Base-by-base conservation (phyloP, 1,140 invertebrate species). In the Pseudomyrmex concolor region DNA sequence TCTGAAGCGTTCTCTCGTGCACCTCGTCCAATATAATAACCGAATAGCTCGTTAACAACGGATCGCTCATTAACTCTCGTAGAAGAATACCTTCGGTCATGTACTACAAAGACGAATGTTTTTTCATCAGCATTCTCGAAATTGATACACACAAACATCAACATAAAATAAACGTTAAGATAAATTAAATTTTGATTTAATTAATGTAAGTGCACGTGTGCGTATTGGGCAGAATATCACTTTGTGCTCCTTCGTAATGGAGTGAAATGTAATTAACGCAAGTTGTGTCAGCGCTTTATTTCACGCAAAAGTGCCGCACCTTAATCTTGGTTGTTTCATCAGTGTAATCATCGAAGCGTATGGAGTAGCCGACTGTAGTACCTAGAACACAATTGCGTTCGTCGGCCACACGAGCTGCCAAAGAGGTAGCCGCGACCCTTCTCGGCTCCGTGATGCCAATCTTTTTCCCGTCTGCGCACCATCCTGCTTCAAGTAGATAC, bases 1-100 rank as follows among this genome's bases (percentile, higher is more conserved):
- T 99, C 88, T 99, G 96, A 45, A 99, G 94, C 4, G 97, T 98
- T 73, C 99, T 95, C 94, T 99, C 99, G 90, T 99, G 99, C 0
- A 98, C 98, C 95, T 99, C 99, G 92, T 99, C 99, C 13, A 99
- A 93, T 90, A 99, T 97, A 12, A 99, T 96, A 2, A 98, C 97
- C 55, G 96, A 97, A 92, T 99, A 99, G 84, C 97, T 96, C 84
- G 96, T 96, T 1, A 99, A 94, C 15, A 99, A 93, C 0, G 99
- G 99, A 94, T 99, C 99, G 2, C 96, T 95, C 95, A 99, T 98
- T 95, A 99, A 98, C 95, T 99, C 99, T 55, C 98, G 94, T 7
- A 99, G 94, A 10, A 99, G 93, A 86, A 99, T 97, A 2, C 99
- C 99, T 95, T 99, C 99, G 0, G 99, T 99, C 95, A 99, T 96